Evolutionary conservation across 2,888 invertebrate genomes (phyloP).

Genomic region (Pardosa pseudoannulata): DNA sequence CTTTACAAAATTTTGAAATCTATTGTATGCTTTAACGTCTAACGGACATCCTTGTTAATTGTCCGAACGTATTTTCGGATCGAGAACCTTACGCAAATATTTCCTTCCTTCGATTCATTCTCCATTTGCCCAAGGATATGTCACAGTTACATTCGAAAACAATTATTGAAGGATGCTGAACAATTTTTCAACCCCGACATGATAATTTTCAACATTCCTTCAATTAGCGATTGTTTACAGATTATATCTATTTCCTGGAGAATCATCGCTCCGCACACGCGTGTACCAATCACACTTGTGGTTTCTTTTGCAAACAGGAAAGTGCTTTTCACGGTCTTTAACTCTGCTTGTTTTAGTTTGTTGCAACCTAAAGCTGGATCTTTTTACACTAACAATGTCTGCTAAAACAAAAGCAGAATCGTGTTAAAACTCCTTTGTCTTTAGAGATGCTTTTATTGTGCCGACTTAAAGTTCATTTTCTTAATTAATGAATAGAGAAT

Average conservation of each 20-base stretch:
- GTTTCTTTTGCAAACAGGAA: not conserved
- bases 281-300: not conserved
- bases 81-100: not conserved
- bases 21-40: too few relatives aligned
- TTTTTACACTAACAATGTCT: not conserved
- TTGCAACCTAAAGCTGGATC: not conserved
- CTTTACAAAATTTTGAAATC: too few relatives aligned
- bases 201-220: not conserved
- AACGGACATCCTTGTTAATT: too few relatives aligned
- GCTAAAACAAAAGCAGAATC: not conserved
- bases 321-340: not conserved
- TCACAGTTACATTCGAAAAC: not conserved
- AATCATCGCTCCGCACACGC: not conserved
- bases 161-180: not conserved
- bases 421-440: not conserved
- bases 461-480: not conserved
- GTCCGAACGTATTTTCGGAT: not conserved
- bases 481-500: not conserved
- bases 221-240: conserved; percentile 6
- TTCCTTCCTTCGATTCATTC: not conserved
- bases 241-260: conserved; percentile 8
- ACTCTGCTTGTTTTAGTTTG: not conserved
- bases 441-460: not conserved
- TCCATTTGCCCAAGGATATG: not conserved
- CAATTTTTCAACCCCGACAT: not conserved